A percentile compares a stretch with the other conserved stretches of the same genome.
Evolutionary conservation across 2,888 invertebrate genomes (phyloP).

Genomic region (Alcis repandata): DNA sequence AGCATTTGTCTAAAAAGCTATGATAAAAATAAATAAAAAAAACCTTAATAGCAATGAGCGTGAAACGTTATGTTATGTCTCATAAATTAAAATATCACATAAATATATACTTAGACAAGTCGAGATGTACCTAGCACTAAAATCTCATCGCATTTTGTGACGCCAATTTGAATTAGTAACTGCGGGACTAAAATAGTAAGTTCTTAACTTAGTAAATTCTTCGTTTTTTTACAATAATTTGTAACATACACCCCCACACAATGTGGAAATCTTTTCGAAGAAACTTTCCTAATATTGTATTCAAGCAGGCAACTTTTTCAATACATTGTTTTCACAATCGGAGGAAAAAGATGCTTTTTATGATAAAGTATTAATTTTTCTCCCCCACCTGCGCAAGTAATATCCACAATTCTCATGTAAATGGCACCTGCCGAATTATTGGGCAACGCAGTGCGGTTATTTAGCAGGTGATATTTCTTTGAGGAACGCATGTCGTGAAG

Average conservation of each 20-base stretch:
- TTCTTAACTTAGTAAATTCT: no score
- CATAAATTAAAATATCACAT: no score
- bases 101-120: no score
- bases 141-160: no score
- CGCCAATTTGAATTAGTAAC: no score
- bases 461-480: constrained; percentile 1
- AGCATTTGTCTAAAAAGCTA: no score
- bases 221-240: background rate
- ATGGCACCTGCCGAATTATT: constrained; percentile 16
- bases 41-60: no score
- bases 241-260: background rate
- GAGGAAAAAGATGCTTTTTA: constrained; percentile 9
- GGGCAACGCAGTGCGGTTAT: constrained; percentile 1
- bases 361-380: constrained; percentile 13
- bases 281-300: background rate
- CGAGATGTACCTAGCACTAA: no score
- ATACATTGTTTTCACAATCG: constrained; percentile 1
- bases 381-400: constrained; percentile 18
- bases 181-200: no score
- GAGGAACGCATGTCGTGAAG: background rate
- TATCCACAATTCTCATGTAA: background rate
- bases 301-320: constrained; percentile 5
- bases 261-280: background rate
- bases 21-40: no score
- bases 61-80: no score